Evolutionary conservation across 1,140 invertebrate species (phyloP).

Genomic region (Asobara japonica): DNA sequence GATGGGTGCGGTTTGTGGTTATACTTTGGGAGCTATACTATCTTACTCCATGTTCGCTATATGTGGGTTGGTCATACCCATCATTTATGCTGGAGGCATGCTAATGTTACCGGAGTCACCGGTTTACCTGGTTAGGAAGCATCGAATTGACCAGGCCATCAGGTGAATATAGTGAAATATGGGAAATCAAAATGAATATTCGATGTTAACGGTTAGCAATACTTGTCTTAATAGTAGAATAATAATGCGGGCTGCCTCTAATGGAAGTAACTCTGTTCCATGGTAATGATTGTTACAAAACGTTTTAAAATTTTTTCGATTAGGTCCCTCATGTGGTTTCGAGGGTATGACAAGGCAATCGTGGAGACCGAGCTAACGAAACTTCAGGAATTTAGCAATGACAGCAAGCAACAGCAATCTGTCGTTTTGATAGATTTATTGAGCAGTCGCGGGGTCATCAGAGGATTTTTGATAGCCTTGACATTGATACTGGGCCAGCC

Average conservation of each 20-base stretch:
- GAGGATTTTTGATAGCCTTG: constrained; percentile 62
- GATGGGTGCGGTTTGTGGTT: constrained; percentile 69
- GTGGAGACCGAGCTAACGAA: constrained; percentile 49
- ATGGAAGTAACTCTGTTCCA: background rate
- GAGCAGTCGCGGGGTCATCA: constrained; percentile 52
- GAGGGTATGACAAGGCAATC: constrained; percentile 61
- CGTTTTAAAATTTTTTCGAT: too few relatives aligned
- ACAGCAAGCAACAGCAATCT: constrained; percentile 33
- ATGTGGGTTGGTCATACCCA: constrained; percentile 58
- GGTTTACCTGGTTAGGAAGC: constrained; percentile 56
- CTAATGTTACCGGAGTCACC: constrained; percentile 72
- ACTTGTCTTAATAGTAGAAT: constrained; percentile 38
- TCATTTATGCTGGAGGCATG: constrained; percentile 63
- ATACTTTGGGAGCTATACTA: constrained; percentile 67
- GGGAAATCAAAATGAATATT: too few relatives aligned
- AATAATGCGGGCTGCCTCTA: background rate
- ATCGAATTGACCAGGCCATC: constrained; percentile 50
- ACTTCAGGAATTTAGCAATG: constrained; percentile 48
- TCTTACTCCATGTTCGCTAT: constrained; percentile 64
- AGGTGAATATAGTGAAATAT: background rate
- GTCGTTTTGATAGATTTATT: constrained; percentile 47
- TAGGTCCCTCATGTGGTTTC: constrained; percentile 67
- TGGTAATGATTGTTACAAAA: background rate
- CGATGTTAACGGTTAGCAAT: too few relatives aligned
- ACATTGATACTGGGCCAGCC: constrained; percentile 61